Evolutionary conservation across 2,113 vertebrate species (phyloP).

Genomic region (Psammodynastes pulverulentus): DNA sequence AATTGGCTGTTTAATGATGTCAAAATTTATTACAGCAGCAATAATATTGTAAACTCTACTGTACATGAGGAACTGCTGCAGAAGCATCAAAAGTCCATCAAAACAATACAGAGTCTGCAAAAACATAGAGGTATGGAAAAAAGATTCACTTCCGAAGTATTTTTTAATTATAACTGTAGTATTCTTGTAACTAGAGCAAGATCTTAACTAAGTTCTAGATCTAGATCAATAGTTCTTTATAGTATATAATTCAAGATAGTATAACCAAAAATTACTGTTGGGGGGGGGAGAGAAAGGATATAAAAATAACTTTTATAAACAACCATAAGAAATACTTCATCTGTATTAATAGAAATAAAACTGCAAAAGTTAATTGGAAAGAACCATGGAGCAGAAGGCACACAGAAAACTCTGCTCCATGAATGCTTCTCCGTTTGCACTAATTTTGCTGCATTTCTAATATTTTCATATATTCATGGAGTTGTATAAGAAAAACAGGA

Average conservation of each 20-base stretch:
- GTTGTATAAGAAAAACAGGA: neutral
- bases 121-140: neutral
- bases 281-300: neutral
- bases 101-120: neutral
- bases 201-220: neutral
- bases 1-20: neutral
- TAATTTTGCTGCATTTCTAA: neutral
- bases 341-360: neutral
- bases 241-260: neutral
- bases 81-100: neutral
- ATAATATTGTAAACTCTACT: neutral
- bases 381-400: neutral
- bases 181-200: neutral
- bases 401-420: neutral
- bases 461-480: neutral
- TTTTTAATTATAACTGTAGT: neutral
- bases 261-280: neutral
- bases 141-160: neutral
- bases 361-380: neutral
- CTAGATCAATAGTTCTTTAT: neutral
- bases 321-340: neutral
- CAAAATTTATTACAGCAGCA: neutral
- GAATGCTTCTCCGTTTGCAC: neutral
- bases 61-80: neutral
- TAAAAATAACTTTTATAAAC: neutral